Base-by-base conservation (phyloP, 2,797 vertebrate genomes). In the Tenualosa ilisha region DNA sequence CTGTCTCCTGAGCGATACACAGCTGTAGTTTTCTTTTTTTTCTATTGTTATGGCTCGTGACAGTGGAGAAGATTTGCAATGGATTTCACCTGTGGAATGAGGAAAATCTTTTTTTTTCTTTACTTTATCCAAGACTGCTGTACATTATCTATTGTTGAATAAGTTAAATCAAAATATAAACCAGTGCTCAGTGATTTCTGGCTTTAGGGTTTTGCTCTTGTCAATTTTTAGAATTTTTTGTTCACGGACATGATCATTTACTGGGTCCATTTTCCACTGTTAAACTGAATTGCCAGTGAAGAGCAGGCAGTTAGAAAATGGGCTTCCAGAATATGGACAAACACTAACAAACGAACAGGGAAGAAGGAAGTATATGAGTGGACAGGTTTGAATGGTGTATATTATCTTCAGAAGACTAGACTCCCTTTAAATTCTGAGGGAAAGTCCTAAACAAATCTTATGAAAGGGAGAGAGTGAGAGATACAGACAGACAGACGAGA, bases 401-500 rank as follows among this genome's bases (percentile, higher is more conserved):
- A 51, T 49, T 8, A 5, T 11, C 40, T 75, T 46, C 5, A 31
- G 15, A 82, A 56, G 79, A 40, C 43, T 26, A 81, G 53, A 85
- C n/a, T 63, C 82, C 84, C 40, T 15, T 40, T 37, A 37, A 75
- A 65, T 31, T 65, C 63, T 12, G 65, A 61, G 17, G 8, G 20
- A 46, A 82, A 61, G 51, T 4, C 24, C 8, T 37, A 24, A 26
- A 65, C 26, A 20, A 40, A 51, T 40, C 63, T 49, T 31, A 40
- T 37, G 17, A 68, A 9, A 61, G 1, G 81, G 81, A 68, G 56
- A 37, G 53, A 31, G 20, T 26, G 13, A 31, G 1, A 43, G 46
- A 72, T 11, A 22, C 90, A 82, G 87, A 84, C 88, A 91, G 86
- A 6, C 65, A 82, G 46, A 56, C 50, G 85, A 75, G 46, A 56